These are phyloP conservation scores for Oscheius sp. DNA, from an alignment of 2,888 invertebrate species.

Conservation along the genomic window DNA sequence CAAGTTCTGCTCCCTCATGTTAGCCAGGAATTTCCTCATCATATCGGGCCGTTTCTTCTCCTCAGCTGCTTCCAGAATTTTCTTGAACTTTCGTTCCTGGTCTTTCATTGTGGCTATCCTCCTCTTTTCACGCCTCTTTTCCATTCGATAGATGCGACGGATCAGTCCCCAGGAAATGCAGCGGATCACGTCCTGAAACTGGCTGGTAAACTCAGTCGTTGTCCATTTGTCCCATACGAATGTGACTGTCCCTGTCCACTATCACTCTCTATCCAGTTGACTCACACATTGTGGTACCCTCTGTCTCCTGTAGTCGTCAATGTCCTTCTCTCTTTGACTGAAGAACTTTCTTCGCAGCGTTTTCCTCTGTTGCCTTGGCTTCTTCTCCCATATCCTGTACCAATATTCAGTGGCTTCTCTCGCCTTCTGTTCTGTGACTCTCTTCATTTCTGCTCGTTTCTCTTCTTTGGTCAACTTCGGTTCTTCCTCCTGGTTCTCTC, in stretches of 20 bases:
- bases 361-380: background rate
- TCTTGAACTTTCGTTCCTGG: background rate
- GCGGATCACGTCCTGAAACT: background rate
- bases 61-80: background rate
- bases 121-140: background rate
- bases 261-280: too few relatives aligned
- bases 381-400: background rate
- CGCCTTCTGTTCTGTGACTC: background rate
- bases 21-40: too few relatives aligned
- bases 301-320: too few relatives aligned
- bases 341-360: background rate
- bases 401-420: background rate
- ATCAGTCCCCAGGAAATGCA: constrained; percentile 10
- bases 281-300: too few relatives aligned
- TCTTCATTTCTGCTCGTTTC: background rate
- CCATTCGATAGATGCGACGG: background rate
- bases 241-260: too few relatives aligned
- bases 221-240: too few relatives aligned
- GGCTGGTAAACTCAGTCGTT: too few relatives aligned
- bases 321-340: too few relatives aligned
- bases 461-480: background rate
- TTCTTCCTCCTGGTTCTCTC: background rate
- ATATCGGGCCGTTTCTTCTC: background rate
- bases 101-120: background rate
- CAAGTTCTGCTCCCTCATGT: too few relatives aligned